Evolutionary conservation across 92 coral and sea anemone species (phyloP), one percentile per base, ranked within the genome.

Genomic region (Porites rus): DNA sequence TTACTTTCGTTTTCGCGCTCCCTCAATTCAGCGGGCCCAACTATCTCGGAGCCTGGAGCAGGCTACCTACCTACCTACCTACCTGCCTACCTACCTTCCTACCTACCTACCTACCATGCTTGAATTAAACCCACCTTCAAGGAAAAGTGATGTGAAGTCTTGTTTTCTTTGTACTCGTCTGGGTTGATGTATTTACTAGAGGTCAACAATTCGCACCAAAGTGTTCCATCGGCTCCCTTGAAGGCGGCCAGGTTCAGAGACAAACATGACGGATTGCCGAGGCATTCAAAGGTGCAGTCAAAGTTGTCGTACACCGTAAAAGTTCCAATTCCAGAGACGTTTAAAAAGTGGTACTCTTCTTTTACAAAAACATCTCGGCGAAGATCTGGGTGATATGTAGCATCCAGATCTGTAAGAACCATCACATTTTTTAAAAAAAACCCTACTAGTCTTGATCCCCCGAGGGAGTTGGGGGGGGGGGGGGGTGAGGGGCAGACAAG

Each of bases 161-260:
- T 1, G 60, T 72, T 72, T 21, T 7, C 10, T 16, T 51, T 72
- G 61, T 18, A 72, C 13, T 72, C 24, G 24, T 72, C 77, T 1
- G 77, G 61, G 16, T 17, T 51, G 54, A 54, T 72, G 77, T 72
- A 52, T 7, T 72, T 72, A 10, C 51, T 60, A 1, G 77, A 72
- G 0, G 77, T 50, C 6, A 72, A 56, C 28, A 72, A 17, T 13
- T 72, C 77, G 58, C 77, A 72, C 77, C 77, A 51, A 9, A 72
- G 14, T 28, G 46, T 18, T 50, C 28, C 61, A 20, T 17, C 13
- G 14, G 77, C 8, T n/a, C 54, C 61, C 10, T 50, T 72, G 61
- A 18, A 72, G 61, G 61, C 77, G 54, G 77, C 77, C 21, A 72
- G 24, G 77, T 72, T 72, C 19, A 72, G 58, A 72, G 77, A 72